A percentile compares a stretch with the other conserved stretches of the same genome.
Conservation (phyloP, 2,888 invertebrate species). For the Epinotia ramella region DNA sequence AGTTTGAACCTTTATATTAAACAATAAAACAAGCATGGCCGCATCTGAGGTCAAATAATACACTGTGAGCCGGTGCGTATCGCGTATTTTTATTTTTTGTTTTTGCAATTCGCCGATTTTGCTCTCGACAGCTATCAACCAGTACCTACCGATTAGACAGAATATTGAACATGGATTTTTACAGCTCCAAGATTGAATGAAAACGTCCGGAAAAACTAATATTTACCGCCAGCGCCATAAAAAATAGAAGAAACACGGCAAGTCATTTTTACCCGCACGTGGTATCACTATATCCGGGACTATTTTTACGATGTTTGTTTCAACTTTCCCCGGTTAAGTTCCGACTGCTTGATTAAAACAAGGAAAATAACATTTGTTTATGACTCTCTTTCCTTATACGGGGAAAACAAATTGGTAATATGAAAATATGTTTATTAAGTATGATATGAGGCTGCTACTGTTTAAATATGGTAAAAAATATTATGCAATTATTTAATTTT, state of each 20-base stretch:
- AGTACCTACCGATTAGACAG: too few relatives aligned
- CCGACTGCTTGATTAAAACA: constrained; percentile 62
- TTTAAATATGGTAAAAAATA: background rate
- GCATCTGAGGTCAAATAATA: too few relatives aligned
- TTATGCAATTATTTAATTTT: too few relatives aligned
- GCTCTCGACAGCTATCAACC: too few relatives aligned
- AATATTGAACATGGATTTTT: constrained; percentile 3
- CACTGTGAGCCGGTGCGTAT: too few relatives aligned
- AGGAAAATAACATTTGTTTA: constrained; percentile 55
- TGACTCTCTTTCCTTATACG: constrained; percentile 46
- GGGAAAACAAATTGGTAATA: constrained; percentile 42
- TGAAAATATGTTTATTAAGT: constrained; percentile 45
- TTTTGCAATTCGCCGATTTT: too few relatives aligned
- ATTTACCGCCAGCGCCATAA: constrained; percentile 17
- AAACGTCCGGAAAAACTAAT: constrained; percentile 38
- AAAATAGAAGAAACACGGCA: constrained; percentile 44
- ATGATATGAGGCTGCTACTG: background rate
- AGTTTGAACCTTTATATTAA: too few relatives aligned
- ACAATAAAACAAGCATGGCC: too few relatives aligned
- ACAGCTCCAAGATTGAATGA: constrained; percentile 9
- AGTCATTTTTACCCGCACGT: constrained; percentile 48
- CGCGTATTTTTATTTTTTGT: too few relatives aligned
- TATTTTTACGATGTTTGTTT: constrained; percentile 69
- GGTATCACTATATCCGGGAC: constrained; percentile 48
- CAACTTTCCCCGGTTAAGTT: constrained; percentile 57